A percentile compares a stretch with the other conserved stretches of the same genome.
Evolutionary conservation across 1,140 invertebrate species (phyloP).

Genomic region (Bombus cullumanus): DNA sequence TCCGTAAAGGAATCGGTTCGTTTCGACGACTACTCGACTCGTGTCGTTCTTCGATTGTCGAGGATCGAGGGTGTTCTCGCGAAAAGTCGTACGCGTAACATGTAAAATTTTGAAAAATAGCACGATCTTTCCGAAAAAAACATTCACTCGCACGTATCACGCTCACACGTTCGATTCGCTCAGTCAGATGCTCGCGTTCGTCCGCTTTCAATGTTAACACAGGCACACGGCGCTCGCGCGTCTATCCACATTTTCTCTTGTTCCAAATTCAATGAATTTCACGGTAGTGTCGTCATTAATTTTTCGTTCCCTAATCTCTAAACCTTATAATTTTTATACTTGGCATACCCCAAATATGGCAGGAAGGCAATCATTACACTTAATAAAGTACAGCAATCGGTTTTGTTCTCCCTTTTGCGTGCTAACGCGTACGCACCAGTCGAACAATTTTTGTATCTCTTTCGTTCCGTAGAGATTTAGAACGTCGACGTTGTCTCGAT

Average conservation of each 20-base stretch:
- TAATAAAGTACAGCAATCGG: slow-evolving; percentile 80
- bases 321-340: slow-evolving; percentile 83
- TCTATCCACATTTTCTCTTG: slow-evolving; percentile 36
- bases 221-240: slow-evolving; percentile 53
- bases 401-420: slow-evolving; percentile 40
- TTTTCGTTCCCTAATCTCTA: slow-evolving; percentile 78
- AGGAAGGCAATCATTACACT: slow-evolving; percentile 83
- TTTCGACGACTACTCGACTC: slow-evolving; percentile 46
- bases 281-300: slow-evolving; percentile 65
- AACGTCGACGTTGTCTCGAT: slow-evolving; percentile 29
- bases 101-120: slow-evolving; percentile 83
- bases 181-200: slow-evolving; percentile 5
- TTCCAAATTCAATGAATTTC: slow-evolving; percentile 71
- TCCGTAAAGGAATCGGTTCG: neutral
- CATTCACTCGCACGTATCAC: slow-evolving; percentile 58
- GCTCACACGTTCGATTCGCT: neutral
- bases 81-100: slow-evolving; percentile 70
- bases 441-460: slow-evolving; percentile 36
- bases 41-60: slow-evolving; percentile 73
- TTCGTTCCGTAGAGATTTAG: slow-evolving; percentile 29
- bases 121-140: slow-evolving; percentile 77
- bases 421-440: slow-evolving; percentile 59
- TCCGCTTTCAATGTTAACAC: slow-evolving; percentile 21
- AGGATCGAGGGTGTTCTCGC: slow-evolving; percentile 72
- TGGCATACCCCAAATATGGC: slow-evolving; percentile 84